These are phyloP conservation scores for Erpetoichthys calabaricus DNA, from an alignment of 2,797 vertebrate genomes.

Conservation along the genomic window DNA sequence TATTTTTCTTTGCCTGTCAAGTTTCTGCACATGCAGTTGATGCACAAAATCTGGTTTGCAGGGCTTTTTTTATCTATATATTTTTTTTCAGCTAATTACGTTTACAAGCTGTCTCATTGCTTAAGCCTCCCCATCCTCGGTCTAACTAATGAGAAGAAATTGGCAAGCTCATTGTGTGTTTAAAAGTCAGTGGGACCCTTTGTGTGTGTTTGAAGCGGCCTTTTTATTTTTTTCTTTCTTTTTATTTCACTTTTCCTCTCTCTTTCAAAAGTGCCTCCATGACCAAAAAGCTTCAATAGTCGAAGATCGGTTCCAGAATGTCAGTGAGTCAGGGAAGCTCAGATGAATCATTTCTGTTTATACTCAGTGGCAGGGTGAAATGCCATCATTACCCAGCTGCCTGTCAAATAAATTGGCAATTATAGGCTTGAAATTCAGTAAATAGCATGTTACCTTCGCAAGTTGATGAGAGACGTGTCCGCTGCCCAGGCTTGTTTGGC, in stretches of 20 bases:
- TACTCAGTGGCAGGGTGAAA: slow-evolving; percentile 88
- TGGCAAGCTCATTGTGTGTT: slow-evolving; percentile 76
- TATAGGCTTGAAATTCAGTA: slow-evolving; percentile 91
- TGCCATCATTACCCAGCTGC: slow-evolving; percentile 98
- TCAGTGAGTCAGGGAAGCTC: slow-evolving; percentile 69
- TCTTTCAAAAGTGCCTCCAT: slow-evolving; percentile 39
- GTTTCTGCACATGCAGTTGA: background rate
- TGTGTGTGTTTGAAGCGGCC: slow-evolving; percentile 69
- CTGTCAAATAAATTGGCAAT: slow-evolving; percentile 99
- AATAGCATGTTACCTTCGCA: slow-evolving; percentile 79
- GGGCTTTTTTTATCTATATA: background rate
- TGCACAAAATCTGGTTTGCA: slow-evolving; percentile 17
- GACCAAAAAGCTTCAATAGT: slow-evolving; percentile 49
- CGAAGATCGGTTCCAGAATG: slow-evolving; percentile 73
- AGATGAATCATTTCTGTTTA: slow-evolving; percentile 81
- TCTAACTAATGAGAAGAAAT: slow-evolving; percentile 69
- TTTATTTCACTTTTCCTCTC: slow-evolving; percentile 22
- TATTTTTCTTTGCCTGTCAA: slow-evolving; percentile 31
- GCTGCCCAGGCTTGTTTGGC: slow-evolving; percentile 61
- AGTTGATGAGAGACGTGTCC: slow-evolving; percentile 68
- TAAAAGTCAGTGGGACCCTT: slow-evolving; percentile 69
- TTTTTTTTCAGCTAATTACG: slow-evolving; percentile 67
- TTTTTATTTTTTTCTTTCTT: slow-evolving; percentile 32
- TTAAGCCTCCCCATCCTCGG: slow-evolving; percentile 45
- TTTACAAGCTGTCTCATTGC: slow-evolving; percentile 75